Evolutionary conservation across 2,888 invertebrate species (phyloP), one percentile per base, ranked within the genome.

Genomic region (Conus canariensis): DNA sequence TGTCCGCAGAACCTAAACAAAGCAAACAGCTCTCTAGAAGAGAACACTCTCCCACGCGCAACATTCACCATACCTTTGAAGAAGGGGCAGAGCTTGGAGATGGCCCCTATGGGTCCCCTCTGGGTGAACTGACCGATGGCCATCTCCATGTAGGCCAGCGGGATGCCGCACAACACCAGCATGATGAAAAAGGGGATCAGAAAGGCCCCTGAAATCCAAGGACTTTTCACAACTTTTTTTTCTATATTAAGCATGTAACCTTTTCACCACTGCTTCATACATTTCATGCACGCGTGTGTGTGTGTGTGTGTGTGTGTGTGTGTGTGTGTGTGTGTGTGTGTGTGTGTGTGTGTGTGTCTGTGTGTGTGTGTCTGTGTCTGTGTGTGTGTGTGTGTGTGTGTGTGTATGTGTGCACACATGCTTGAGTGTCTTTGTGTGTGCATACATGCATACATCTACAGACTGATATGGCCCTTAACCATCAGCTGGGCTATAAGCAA

Each of bases 161-260:
- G 99, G 92, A 99, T 97, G 91, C 98, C 98, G 96, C 98, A 98
- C 94, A 98, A 97, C 94, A 98, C 96, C 97, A 99, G 97, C 97
- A 98, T 98, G 96, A 99, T 97, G 97, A 98, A 98, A 97, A 99
- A 99, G 93, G 99, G 99, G 96, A 99, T 98, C 96, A 99, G 97
- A 97, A 99, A 99, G 91, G 98, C 98, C 95, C 99, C 99, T 98
- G 97, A 87, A 93, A 94, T 6, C 80, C 30, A 74, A 19, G 12
- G 8, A 74, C 5, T 22, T 74, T n/a, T 22, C 70, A 19, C 22
- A 16, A 74, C 8, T 8, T 8, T 22, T 8, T 8, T 19, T 74
- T 19, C 6, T 16, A 10, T 8, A 74, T 8, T 19, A 14, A 74
- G 12, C 8, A 12, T 45, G 45, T 45, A 45, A 64, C 12, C 64